Conservation (phyloP, 2,888 invertebrate species). For the Leptodirus hochenwartii region DNA sequence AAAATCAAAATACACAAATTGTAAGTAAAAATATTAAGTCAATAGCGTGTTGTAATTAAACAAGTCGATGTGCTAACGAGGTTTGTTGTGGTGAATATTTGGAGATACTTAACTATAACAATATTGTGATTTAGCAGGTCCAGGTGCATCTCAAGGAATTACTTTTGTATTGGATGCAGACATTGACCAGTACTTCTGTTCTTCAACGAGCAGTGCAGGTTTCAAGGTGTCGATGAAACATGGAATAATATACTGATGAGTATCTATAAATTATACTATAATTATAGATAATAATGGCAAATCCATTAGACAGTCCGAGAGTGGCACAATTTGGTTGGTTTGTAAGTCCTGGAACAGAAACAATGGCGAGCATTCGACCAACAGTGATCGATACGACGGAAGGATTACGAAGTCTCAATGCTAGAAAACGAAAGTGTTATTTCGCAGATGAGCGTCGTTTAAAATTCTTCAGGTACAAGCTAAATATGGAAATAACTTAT, state of each 20-base stretch:
- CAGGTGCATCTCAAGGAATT: slow-evolving; percentile 56
- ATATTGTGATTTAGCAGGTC: no score
- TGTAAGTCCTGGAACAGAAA: slow-evolving; percentile 52
- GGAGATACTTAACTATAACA: no score
- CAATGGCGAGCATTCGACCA: slow-evolving; percentile 48
- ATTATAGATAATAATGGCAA: no score
- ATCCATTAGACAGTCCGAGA: slow-evolving; percentile 65
- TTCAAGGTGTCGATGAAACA: slow-evolving; percentile 48
- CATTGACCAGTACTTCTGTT: slow-evolving; percentile 58
- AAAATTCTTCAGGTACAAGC: slow-evolving; percentile 35
- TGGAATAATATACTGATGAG: no score
- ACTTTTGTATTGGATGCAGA: slow-evolving; percentile 54
- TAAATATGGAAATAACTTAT: no score
- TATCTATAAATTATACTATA: no score
- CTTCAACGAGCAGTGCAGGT: slow-evolving; percentile 55
- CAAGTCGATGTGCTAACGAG: no score
- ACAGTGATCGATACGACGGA: slow-evolving; percentile 43
- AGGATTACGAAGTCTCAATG: slow-evolving; percentile 36
- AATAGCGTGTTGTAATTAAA: no score
- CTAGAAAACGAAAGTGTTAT: slow-evolving; percentile 46
- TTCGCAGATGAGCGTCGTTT: slow-evolving; percentile 55
- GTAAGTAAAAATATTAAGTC: no score
- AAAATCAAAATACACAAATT: no score
- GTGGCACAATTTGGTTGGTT: slow-evolving; percentile 58
- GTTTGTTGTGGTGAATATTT: no score